A percentile compares a stretch with the other conserved stretches of the same genome.
Evolutionary conservation across 92 coral and sea anemone genomes (phyloP).

Genomic region (Pocillopora meandrina): DNA sequence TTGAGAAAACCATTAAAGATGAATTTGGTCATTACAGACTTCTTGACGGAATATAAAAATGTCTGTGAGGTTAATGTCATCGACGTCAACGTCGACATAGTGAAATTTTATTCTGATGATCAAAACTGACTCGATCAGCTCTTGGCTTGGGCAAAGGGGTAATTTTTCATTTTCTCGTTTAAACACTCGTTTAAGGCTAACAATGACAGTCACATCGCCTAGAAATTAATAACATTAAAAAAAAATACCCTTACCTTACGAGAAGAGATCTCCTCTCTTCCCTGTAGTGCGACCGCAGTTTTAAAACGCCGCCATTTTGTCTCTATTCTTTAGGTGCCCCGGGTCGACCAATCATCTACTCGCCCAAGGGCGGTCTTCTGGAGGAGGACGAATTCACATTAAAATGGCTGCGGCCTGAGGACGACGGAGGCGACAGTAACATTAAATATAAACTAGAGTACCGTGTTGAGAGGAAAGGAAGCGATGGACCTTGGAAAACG

Average conservation of each 20-base stretch:
- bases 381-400: slow-evolving; percentile 45
- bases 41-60: too few species aligned
- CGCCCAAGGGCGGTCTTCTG: slow-evolving; percentile 34
- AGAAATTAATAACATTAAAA: too few species aligned
- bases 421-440: slow-evolving; percentile 62
- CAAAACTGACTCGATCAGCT: too few species aligned
- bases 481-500: neutral
- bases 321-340: slow-evolving; percentile 47
- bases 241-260: neutral
- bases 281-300: neutral
- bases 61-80: too few species aligned
- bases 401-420: slow-evolving; percentile 62
- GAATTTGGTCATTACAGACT: too few species aligned
- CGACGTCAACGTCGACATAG: too few species aligned
- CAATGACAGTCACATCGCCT: too few species aligned
- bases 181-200: too few species aligned
- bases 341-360: slow-evolving; percentile 64
- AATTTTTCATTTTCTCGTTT: too few species aligned
- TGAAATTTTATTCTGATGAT: too few species aligned
- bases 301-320: slow-evolving; percentile 1
- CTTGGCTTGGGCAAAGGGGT: too few species aligned
- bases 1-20: too few species aligned
- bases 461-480: neutral
- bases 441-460: slow-evolving; percentile 46
- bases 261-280: neutral